Percentiles rank a stretch among this genome's conserved stretches.
Evolutionary conservation across 2,113 vertebrate species (phyloP).

Genomic region (Petrocephalus zakoni): DNA sequence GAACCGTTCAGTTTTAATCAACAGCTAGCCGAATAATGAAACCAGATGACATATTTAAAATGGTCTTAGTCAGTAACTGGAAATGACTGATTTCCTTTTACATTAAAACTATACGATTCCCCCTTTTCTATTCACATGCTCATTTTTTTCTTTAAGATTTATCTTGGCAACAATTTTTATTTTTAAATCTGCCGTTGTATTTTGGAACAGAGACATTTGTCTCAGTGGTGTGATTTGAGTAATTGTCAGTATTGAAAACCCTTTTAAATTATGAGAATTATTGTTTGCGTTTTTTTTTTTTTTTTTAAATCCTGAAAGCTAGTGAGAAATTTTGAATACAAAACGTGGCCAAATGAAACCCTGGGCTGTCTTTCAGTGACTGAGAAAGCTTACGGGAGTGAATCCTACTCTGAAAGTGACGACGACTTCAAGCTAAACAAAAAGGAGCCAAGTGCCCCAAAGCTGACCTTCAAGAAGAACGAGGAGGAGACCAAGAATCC

Average conservation of each 20-base stretch:
- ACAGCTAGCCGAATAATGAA: neutral
- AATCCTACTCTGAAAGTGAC: slow-evolving; percentile 85
- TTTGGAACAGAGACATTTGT: neutral
- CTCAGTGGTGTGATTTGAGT: neutral
- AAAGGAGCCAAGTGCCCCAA: slow-evolving; percentile 30
- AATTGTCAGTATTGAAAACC: neutral
- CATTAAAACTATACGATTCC: neutral
- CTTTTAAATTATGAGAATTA: neutral
- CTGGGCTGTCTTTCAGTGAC: slow-evolving; percentile 69
- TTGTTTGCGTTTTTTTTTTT: neutral
- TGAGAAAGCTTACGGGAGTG: slow-evolving; percentile 82
- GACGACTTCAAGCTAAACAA: slow-evolving; percentile 58
- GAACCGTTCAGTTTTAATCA: neutral
- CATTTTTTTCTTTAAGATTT: neutral
- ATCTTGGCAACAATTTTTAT: neutral
- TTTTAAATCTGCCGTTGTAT: neutral
- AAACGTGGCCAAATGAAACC: neutral
- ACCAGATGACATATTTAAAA: neutral
- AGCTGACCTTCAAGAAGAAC: slow-evolving; percentile 43
- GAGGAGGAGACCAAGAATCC: slow-evolving; percentile 69
- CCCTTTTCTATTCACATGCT: neutral
- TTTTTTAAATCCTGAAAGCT: neutral
- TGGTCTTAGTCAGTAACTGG: neutral
- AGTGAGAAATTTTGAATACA: neutral
- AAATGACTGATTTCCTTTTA: slow-evolving; percentile 4